Base-by-base conservation (phyloP, 2,797 vertebrate species). In the Loriculus beryllinus region DNA sequence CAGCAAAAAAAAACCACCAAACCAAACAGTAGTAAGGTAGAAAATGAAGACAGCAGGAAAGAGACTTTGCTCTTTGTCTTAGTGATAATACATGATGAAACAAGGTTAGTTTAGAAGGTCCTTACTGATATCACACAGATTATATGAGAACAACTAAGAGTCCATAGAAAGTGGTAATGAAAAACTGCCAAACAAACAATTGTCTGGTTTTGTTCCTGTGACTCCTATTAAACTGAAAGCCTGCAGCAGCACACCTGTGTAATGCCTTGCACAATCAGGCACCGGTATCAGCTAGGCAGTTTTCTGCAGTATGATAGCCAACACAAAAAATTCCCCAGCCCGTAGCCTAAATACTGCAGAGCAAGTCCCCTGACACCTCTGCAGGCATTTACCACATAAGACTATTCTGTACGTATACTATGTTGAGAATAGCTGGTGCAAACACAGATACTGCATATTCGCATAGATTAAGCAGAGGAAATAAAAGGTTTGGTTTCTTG, bases 161-260 rank as follows among this genome's bases (percentile, higher is more conserved):
- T 21, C 20, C 15, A 45, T 1, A 19, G 57, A 31, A 82, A 79
- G 28, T 20, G 29, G 45, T 40, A 56, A 74, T 15, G 45, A 76
- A 86, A 92, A 75, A 70, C 3, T 70, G 54, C 6, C 12, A 60
- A 69, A 49, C 16, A 90, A 20, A 51, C 16, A 88, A 18, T 7
- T n/a, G 23, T 29, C 65, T 43, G 9, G 31, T 89, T 95, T 81
- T 51, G 6, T 78, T 65, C 54, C 35, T 19, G 40, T 19, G 18
- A 57, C 31, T 80, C 79, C 52, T 65, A 86, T 33, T 72, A 88
- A 93, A 62, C 29, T 29, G 42, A 54, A 94, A 90, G 35, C 26
- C 35, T 68, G 22, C 19, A 75, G 29, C 15, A 72, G 76, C 19
- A n/a, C 7, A 37, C 6, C 22, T 63, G 28, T 12, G 31, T 11